Conservation (phyloP, 2,888 invertebrate species). For the Lochmaea crataegi region DNA sequence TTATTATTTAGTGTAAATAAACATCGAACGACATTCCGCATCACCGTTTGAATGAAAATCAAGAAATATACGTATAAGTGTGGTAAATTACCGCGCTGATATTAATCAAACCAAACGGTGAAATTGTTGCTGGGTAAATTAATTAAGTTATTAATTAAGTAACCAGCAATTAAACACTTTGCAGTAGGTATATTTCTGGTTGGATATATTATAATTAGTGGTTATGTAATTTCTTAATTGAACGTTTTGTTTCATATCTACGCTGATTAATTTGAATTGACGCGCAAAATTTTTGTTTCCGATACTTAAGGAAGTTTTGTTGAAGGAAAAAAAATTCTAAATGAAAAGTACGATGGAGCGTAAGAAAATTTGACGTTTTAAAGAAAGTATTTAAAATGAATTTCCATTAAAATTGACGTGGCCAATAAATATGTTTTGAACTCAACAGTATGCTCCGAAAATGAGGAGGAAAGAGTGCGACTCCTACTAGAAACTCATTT, state of each 20-base stretch:
- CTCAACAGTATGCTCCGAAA: no score
- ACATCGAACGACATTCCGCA: background rate
- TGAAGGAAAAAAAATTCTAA: no score
- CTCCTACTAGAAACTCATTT: no score
- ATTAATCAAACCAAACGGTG: background rate
- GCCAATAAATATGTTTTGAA: no score
- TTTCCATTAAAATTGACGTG: no score
- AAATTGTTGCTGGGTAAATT: background rate
- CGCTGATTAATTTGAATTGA: background rate
- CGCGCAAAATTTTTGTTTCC: background rate
- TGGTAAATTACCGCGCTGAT: background rate
- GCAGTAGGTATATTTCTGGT: background rate
- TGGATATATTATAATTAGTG: background rate
- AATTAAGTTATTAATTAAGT: constrained; percentile 3
- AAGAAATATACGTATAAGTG: background rate
- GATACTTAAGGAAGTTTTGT: no score
- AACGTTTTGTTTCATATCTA: background rate
- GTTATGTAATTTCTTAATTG: background rate
- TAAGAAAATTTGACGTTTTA: no score
- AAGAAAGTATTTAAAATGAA: no score
- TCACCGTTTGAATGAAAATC: background rate
- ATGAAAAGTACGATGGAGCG: no score
- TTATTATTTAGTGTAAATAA: background rate
- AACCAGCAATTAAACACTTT: background rate
- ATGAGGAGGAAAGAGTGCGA: no score